Conservation (phyloP, 2,113 vertebrate genomes). For the Psilopogon haemacephalus region DNA sequence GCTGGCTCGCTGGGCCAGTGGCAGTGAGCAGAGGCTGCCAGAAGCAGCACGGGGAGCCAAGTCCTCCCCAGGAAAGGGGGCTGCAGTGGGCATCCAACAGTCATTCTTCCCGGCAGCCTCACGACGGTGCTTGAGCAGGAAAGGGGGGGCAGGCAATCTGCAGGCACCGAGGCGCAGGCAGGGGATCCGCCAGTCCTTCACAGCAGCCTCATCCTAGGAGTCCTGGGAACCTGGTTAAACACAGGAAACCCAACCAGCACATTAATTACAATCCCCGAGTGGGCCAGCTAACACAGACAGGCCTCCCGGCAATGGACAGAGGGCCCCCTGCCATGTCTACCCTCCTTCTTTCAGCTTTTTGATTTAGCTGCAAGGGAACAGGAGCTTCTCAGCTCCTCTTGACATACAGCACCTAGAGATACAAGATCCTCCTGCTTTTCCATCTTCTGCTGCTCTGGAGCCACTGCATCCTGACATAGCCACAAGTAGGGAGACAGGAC, state of each 20-base stretch:
- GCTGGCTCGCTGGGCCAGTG: slow-evolving; percentile 74
- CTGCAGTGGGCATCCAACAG: slow-evolving; percentile 72
- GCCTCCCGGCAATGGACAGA: background rate
- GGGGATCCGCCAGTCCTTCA: slow-evolving; percentile 50
- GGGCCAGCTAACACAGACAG: background rate
- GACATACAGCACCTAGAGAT: background rate
- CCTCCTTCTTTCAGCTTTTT: background rate
- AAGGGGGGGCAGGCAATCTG: background rate
- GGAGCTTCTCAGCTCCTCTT: background rate
- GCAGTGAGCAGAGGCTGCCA: slow-evolving; percentile 72
- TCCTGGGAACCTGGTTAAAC: slow-evolving; percentile 63
- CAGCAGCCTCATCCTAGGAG: slow-evolving; percentile 70
- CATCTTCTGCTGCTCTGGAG: background rate
- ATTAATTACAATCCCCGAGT: background rate
- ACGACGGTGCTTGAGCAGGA: background rate
- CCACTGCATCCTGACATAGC: background rate
- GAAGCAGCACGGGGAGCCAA: slow-evolving; percentile 78
- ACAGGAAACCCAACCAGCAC: slow-evolving; percentile 13
- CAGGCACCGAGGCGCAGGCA: background rate
- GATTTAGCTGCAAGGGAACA: background rate
- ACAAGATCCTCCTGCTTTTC: background rate
- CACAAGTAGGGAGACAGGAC: background rate
- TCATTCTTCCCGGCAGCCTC: slow-evolving; percentile 65
- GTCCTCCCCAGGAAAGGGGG: slow-evolving; percentile 77
- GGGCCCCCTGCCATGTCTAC: background rate